phyloP scores from a whole-genome alignment of 2,888 invertebrate genomes.

The Cosmia trapezina region DNA sequence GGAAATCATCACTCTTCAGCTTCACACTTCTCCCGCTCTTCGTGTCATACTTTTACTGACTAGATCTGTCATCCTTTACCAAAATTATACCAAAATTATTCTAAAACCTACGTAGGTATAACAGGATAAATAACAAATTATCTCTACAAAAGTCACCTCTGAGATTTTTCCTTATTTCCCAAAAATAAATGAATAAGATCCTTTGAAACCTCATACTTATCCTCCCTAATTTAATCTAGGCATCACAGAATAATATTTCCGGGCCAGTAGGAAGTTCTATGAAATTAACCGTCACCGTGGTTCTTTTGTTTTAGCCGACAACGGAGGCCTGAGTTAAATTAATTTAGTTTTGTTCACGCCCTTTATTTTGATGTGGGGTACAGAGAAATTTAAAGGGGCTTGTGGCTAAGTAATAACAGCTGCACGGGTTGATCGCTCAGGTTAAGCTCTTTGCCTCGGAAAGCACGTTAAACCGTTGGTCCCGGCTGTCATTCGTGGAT shows the following conservation, averaged over 20 bases:
- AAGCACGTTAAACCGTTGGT: no score
- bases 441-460: no score
- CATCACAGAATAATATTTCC: constrained; percentile 7
- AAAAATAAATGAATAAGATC: background rate
- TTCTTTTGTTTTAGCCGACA: constrained; percentile 32
- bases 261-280: constrained; percentile 14
- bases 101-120: background rate
- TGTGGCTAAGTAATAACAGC: no score
- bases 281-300: constrained; percentile 20
- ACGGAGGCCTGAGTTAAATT: constrained; percentile 11
- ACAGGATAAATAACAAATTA: constrained; percentile 2
- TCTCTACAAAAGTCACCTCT: background rate
- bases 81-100: no score
- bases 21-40: no score
- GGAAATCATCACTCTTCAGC: no score
- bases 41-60: no score
- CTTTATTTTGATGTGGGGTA: constrained; percentile 11
- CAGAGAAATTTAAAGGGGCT: no score
- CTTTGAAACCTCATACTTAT: no score
- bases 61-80: no score
- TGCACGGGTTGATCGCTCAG: no score
- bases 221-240: constrained; percentile 16
- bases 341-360: constrained; percentile 3
- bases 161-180: background rate
- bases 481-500: no score